phyloP scores from a whole-genome alignment of 2,797 vertebrate genomes.

The Natrix natrix region DNA sequence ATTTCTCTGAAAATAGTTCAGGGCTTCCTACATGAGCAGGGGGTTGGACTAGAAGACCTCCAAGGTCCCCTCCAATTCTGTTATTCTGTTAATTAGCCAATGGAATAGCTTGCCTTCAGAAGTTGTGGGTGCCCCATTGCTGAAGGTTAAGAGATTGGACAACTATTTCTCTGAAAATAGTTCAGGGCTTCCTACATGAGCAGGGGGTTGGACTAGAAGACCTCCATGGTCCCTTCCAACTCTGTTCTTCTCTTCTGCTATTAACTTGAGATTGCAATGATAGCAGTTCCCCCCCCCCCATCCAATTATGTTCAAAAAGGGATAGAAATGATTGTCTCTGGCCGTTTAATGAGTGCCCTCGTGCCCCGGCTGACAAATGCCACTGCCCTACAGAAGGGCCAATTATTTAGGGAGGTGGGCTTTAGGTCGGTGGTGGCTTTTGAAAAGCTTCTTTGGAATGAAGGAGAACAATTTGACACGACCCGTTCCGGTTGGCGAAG shows the following conservation, averaged over 20 bases:
- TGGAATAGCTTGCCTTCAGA: too few species aligned
- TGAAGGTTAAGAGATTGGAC: too few species aligned
- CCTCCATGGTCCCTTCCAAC: constrained; percentile 22
- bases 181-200: too few species aligned
- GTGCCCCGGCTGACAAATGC: constrained; percentile 53
- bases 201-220: not conserved
- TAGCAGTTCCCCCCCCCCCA: not conserved
- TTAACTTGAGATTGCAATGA: not conserved
- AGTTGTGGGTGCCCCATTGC: too few species aligned
- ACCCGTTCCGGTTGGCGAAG: constrained; percentile 12
- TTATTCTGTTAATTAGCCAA: too few species aligned
- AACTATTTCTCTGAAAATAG: too few species aligned
- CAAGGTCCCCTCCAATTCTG: too few species aligned
- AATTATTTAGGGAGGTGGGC: constrained; percentile 53
- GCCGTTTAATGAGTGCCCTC: constrained; percentile 56
- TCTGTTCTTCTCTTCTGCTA: constrained; percentile 1
- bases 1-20: too few species aligned
- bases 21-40: too few species aligned
- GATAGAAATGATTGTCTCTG: not conserved
- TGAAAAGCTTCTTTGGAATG: constrained; percentile 46
- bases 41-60: too few species aligned
- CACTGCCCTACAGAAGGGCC: constrained; percentile 59
- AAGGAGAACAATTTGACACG: constrained; percentile 55
- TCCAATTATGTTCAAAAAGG: not conserved
- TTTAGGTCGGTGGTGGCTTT: constrained; percentile 31